Percentiles rank a stretch among this genome's conserved stretches.
phyloP scores from a whole-genome alignment of 2,888 invertebrate genomes.

The Tyria jacobaeae region DNA sequence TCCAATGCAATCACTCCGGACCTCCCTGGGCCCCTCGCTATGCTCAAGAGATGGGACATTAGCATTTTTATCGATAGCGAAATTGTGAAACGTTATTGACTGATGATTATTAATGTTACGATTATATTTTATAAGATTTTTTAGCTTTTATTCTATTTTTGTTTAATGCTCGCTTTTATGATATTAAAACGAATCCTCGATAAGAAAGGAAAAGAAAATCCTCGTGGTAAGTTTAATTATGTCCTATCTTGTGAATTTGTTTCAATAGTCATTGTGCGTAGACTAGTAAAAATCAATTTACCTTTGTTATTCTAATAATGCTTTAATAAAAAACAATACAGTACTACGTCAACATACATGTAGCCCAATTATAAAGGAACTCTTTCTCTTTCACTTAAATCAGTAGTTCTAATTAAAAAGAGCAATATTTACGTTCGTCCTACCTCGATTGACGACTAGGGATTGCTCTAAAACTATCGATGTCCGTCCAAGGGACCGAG shows the following conservation, averaged over 20 bases:
- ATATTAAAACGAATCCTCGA: constrained; percentile 1
- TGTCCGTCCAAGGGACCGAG: constrained; percentile 50
- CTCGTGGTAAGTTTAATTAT: too few species aligned
- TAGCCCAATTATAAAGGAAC: constrained; percentile 8
- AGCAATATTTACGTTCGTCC: constrained; percentile 26
- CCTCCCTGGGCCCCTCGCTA: constrained; percentile 51
- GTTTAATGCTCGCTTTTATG: constrained; percentile 5
- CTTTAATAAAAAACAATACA: constrained; percentile 1
- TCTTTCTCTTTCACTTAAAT: constrained; percentile 8
- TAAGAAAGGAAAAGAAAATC: background rate
- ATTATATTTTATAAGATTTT: constrained; percentile 39
- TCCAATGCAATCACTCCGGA: constrained; percentile 76
- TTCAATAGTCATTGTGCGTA: too few species aligned
- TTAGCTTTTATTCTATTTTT: constrained; percentile 15
- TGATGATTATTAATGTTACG: constrained; percentile 50
- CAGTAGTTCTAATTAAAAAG: constrained; percentile 30
- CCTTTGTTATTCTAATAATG: background rate
- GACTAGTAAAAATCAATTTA: constrained; percentile 7
- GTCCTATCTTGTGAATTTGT: too few species aligned
- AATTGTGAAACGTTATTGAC: constrained; percentile 63
- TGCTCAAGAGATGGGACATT: constrained; percentile 69
- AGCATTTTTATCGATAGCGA: constrained; percentile 81
- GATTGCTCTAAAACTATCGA: constrained; percentile 60
- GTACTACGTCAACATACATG: too few species aligned
- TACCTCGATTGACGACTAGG: constrained; percentile 45